A percentile compares a stretch with the other conserved stretches of the same genome.
phyloP scores from a whole-genome alignment of 2,113 vertebrate species.

The Colossoma macropomum region DNA sequence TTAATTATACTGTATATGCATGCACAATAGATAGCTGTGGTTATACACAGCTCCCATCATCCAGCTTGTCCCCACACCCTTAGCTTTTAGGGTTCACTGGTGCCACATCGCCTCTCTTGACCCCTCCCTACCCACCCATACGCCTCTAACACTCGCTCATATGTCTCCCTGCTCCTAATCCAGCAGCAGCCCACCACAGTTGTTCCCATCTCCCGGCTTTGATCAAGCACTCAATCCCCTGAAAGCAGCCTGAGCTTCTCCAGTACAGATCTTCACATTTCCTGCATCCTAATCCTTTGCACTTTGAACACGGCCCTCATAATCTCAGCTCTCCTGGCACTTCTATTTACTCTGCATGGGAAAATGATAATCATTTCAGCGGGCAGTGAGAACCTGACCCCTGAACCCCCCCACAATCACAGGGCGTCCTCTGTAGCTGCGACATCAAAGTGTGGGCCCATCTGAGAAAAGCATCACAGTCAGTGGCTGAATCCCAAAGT shows the following conservation, averaged over 20 bases:
- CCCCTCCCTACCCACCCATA: neutral
- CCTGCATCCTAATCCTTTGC: slow-evolving; percentile 59
- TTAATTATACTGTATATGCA: no score
- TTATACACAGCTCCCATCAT: no score
- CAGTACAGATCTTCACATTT: slow-evolving; percentile 59
- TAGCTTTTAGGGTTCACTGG: slow-evolving; percentile 61
- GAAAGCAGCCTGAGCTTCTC: slow-evolving; percentile 55
- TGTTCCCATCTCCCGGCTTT: slow-evolving; percentile 63
- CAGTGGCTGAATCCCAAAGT: neutral
- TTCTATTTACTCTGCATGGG: slow-evolving; percentile 59
- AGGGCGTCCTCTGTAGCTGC: slow-evolving; percentile 10
- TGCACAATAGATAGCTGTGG: no score
- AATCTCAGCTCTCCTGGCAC: slow-evolving; percentile 50
- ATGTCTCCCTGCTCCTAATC: slow-evolving; percentile 30
- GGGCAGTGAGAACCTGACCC: slow-evolving; percentile 42
- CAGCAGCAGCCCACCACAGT: slow-evolving; percentile 51
- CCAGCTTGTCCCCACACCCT: neutral
- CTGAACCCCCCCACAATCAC: neutral
- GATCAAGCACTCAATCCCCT: slow-evolving; percentile 60
- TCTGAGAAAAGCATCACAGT: slow-evolving; percentile 51
- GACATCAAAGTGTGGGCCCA: slow-evolving; percentile 44
- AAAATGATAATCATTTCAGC: slow-evolving; percentile 52
- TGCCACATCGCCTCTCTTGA: neutral
- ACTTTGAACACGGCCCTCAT: slow-evolving; percentile 53
- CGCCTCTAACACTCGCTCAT: slow-evolving; percentile 12